Evolutionary conservation across 2,888 invertebrate species (phyloP), one percentile per base, ranked within the genome.

Genomic region (Apamea crenata): DNA sequence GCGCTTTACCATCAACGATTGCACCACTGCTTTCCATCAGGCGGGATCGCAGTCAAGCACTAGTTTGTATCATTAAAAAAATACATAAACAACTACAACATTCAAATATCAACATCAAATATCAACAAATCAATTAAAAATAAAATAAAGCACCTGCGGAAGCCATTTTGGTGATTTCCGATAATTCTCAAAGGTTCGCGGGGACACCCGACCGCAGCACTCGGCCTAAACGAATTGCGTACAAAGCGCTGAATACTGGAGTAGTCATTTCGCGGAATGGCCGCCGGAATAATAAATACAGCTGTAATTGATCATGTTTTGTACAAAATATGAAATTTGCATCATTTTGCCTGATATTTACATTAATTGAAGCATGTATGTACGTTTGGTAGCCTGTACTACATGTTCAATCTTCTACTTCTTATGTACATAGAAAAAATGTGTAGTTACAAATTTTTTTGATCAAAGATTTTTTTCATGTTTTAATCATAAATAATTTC

Each of bases 271-370:
- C 63, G 53, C n/a, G 65, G 50, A 88, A 86, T 85, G 78, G 75
- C 74, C 78, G 68, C 74, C 82, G 76, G 86, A 88, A 84, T 87
- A 88, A 87, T 84, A 88, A 88, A 85, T 74, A 72, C 29, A 50
- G 67, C 63, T 81, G 82, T 83, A 82, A 88, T 83, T 88, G 84
- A 87, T 88, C 89, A 87, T 85, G 77, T 88, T 86, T 80, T 82
- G 80, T 85, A 61, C 78, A 82, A 85, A 81, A 81, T 76, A 50
- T 81, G n/a, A 40, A 65, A 83, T 87, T 87, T 85, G 77, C 85
- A 84, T 86, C 79, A 84, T 81, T 72, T 80, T 77, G 65, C 70
- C 71, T 40, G 75, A 70, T 82, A 69, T 77, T 69, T 63, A 73
- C 63, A 32, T 32, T 10, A 63, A 32, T 36, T 36, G 63, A 65